Base-by-base conservation (phyloP, 2,113 vertebrate species). In the Callipepla squamata region DNA sequence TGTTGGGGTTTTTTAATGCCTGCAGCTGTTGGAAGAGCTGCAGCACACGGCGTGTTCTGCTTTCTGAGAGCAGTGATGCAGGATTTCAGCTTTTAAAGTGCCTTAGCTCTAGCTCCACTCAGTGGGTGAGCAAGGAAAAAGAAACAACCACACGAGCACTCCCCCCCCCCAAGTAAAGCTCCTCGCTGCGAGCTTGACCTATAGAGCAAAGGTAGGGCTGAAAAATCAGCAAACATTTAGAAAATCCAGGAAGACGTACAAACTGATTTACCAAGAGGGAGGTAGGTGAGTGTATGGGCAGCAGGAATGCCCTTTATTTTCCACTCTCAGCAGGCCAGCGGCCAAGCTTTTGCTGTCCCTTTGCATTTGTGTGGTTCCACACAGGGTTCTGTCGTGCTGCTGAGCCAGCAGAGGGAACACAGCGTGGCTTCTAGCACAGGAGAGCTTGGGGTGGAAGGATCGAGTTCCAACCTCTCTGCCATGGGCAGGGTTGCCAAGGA, bases 11-110 rank as follows among this genome's bases (percentile, higher is more conserved):
- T 51, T 7, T 15, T 32, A 40, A 8, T 10, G 74, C 14, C 72
- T 80, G n/a, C 51, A 28, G 78, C 69, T 72, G 19, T n/a, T 47
- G 7, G 12, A n/a, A 9, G 22, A 48, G 53, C 2, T 0, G 9
- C 1, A 8, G 48, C 48, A 8, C 32, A 2, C 4, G 0, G 3
- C 3, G 5, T 12, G 1, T 40, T 45, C 36, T 22, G 3, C 45
- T 88, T n/a, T 18, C 72, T 76, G 4, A 74, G 77, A 83, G 59
- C 58, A 48, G 4, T 0, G 0, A 7, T 18, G 34, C 1, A 1
- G 40, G 34, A 26, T 67, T 65, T 36, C 4, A 42, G 28, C 13
- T 72, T 84, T 61, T 32, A 15, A 55, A 23, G 1, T 47, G 12
- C 5, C 6, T n/a, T 47, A 34, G 38, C 34, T 82, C 34, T 51